Evolutionary conservation across 1,140 invertebrate genomes (phyloP).

Genomic region (Hylaeus anthracinus): DNA sequence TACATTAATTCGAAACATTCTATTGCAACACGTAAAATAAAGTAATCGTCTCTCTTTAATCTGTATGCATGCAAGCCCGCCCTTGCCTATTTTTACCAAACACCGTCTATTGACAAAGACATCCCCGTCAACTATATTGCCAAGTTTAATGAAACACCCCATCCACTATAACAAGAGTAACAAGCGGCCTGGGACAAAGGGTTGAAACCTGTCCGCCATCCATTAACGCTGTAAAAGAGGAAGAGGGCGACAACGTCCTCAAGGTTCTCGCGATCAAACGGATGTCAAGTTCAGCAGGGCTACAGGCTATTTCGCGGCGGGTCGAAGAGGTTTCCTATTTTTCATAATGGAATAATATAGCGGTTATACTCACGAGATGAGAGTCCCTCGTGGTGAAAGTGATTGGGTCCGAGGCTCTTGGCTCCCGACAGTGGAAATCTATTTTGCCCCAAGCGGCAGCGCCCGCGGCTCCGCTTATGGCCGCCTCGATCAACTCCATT

Average conservation of each 20-base stretch:
- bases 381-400: slow-evolving; percentile 95
- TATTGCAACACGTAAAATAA: no score
- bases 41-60: no score
- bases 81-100: no score
- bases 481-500: slow-evolving; percentile 94
- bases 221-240: neutral
- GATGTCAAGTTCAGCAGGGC: neutral
- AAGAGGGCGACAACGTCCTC: neutral
- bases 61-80: no score
- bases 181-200: neutral
- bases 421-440: slow-evolving; percentile 93
- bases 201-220: neutral
- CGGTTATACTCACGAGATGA: slow-evolving; percentile 87
- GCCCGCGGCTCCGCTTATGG: slow-evolving; percentile 90
- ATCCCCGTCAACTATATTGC: no score
- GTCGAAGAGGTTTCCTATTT: neutral
- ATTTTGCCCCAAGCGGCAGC: slow-evolving; percentile 93
- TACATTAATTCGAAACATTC: no score
- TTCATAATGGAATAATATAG: slow-evolving; percentile 19
- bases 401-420: slow-evolving; percentile 92
- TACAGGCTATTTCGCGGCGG: neutral
- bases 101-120: no score
- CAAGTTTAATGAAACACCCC: no score
- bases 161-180: neutral
- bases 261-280: neutral